phyloP scores from a whole-genome alignment of 64 coral and sea anemone genomes.

The Acropora tenuis region DNA sequence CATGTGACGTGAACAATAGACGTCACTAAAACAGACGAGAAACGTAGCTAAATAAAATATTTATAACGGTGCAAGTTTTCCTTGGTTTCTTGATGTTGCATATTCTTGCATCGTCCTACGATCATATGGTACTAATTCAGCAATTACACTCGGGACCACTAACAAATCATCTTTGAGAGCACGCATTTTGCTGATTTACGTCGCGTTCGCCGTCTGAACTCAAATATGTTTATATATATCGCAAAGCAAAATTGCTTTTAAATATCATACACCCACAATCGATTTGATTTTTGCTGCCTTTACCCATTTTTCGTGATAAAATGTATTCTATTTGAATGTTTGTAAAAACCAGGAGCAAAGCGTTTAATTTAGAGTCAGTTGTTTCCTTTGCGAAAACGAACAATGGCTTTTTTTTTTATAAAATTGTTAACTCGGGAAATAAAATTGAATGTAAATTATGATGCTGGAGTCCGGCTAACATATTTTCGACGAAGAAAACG shows the following conservation, averaged over 20 bases:
- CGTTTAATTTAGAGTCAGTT: no score
- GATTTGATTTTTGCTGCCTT: neutral
- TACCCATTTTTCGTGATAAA: no score
- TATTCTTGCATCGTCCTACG: neutral
- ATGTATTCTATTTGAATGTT: no score
- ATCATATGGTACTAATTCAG: constrained; percentile 21
- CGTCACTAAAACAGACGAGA: constrained; percentile 10
- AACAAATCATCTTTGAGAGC: neutral
- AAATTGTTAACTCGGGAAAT: no score
- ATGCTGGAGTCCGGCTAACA: no score
- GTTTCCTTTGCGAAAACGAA: no score
- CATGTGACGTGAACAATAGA: neutral
- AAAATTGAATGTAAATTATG: no score
- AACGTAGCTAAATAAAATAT: neutral
- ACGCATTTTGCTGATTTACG: neutral
- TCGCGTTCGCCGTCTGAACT: no score
- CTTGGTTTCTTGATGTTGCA: neutral
- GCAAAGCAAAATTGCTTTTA: neutral
- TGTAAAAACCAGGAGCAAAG: neutral
- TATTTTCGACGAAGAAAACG: constrained; percentile 1
- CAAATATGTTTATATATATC: no score
- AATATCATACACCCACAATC: neutral
- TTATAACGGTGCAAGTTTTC: neutral
- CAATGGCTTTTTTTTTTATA: no score
- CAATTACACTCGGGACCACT: neutral